Percentiles rank a stretch among this genome's conserved stretches.
Evolutionary conservation across 1,140 invertebrate genomes (phyloP).

Genomic region (Neodiprion lecontei): DNA sequence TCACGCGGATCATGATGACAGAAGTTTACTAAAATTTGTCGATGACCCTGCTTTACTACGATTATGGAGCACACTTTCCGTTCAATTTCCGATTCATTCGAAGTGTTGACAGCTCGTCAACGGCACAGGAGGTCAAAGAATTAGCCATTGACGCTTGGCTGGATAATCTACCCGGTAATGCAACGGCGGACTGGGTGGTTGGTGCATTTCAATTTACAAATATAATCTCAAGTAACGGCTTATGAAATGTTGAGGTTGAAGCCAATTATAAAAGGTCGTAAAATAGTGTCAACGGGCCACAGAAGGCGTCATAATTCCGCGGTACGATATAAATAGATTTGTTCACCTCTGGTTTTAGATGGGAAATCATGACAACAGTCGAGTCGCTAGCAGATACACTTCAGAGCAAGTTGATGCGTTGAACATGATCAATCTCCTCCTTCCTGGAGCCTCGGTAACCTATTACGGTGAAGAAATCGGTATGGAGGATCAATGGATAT

Average conservation of each 20-base stretch:
- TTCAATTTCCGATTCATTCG: conserved; percentile 72
- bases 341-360: conserved; percentile 50
- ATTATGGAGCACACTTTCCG: conserved; percentile 66
- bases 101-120: conserved; percentile 52
- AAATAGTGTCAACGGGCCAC: no score
- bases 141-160: conserved; percentile 64
- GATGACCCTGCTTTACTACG: conserved; percentile 66
- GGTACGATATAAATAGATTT: no score
- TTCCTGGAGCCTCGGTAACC: conserved; percentile 74
- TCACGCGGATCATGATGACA: conserved; percentile 66
- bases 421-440: conserved; percentile 68
- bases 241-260: no score
- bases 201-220: conserved; percentile 35
- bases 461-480: conserved; percentile 82
- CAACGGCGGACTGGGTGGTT: conserved; percentile 73
- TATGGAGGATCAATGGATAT: conserved; percentile 69
- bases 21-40: conserved; percentile 68
- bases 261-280: no score
- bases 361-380: conserved; percentile 61
- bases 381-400: conserved; percentile 62
- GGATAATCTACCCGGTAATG: conserved; percentile 64
- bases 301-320: no score
- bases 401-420: conserved; percentile 66
- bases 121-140: conserved; percentile 63
- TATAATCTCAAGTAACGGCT: no score